A percentile compares a stretch with the other conserved stretches of the same genome.
These are phyloP conservation scores for Pelecanus crispus DNA, from an alignment of 2,113 vertebrate species.

Conservation along the genomic window DNA sequence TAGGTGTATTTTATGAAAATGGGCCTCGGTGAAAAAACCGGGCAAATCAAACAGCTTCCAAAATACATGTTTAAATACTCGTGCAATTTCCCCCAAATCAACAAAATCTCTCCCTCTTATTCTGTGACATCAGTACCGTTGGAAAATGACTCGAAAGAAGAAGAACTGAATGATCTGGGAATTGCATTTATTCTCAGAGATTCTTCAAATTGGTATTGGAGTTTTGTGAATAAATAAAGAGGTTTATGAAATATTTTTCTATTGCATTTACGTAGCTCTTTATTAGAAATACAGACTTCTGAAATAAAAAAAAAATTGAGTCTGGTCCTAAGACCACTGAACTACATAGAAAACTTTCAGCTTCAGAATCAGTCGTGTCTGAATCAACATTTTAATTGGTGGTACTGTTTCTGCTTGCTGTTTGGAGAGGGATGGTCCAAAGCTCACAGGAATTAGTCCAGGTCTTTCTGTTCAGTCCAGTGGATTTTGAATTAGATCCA, in stretches of 20 bases:
- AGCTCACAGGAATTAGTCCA: background rate
- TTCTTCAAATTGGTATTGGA: background rate
- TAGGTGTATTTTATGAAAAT: background rate
- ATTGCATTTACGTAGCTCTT: background rate
- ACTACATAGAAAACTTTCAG: background rate
- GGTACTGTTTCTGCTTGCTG: background rate
- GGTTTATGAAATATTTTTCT: background rate
- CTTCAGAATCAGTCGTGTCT: background rate
- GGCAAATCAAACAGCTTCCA: background rate
- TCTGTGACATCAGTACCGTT: background rate
- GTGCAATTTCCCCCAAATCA: background rate
- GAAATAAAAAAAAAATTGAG: background rate
- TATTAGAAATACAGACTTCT: background rate
- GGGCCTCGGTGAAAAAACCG: background rate
- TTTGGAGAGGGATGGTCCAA: background rate
- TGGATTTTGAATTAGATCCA: too few relatives aligned
- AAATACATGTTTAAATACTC: background rate
- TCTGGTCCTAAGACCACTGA: background rate
- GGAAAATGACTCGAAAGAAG: background rate
- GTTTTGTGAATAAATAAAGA: background rate
- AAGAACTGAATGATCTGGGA: background rate
- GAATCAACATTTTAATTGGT: background rate
- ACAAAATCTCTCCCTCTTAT: background rate
- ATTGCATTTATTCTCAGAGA: background rate
- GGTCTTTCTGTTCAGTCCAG: background rate